Percentiles rank a stretch among this genome's conserved stretches.
phyloP scores from a whole-genome alignment of 2,113 vertebrate genomes.

The Corydoras sp. region DNA sequence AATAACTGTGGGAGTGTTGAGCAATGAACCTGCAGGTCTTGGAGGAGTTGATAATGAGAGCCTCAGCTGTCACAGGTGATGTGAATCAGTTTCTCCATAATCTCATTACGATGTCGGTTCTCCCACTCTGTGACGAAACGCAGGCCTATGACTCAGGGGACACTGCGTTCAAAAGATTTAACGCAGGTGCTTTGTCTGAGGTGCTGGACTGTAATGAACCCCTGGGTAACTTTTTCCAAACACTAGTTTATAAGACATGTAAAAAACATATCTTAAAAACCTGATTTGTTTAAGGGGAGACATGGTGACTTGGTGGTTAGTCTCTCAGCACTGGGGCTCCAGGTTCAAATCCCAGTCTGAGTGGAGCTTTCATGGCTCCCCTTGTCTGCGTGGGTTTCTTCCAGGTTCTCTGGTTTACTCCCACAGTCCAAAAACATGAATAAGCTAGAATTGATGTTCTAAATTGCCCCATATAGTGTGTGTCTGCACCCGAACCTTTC shows the following conservation, averaged over 20 bases:
- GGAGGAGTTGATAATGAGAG: constrained; percentile 28
- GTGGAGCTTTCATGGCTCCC: too few relatives aligned
- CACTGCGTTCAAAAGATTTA: background rate
- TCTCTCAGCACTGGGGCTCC: too few relatives aligned
- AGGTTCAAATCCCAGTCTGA: too few relatives aligned
- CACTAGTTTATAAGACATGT: background rate
- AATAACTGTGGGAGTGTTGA: constrained; percentile 15
- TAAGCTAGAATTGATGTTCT: too few relatives aligned
- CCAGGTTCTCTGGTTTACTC: too few relatives aligned
- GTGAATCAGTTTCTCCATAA: constrained; percentile 17
- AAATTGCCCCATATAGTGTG: too few relatives aligned
- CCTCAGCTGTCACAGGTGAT: constrained; percentile 12
- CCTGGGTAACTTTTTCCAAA: constrained; percentile 6
- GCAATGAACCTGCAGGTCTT: constrained; percentile 23
- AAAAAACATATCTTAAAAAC: background rate
- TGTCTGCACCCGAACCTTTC: too few relatives aligned
- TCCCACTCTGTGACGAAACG: constrained; percentile 2
- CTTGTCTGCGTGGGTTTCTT: too few relatives aligned
- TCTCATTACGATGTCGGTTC: constrained; percentile 29
- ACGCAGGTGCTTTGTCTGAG: background rate
- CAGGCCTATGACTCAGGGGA: constrained; percentile 1
- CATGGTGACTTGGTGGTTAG: too few relatives aligned
- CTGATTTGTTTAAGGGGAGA: too few relatives aligned
- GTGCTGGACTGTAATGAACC: constrained; percentile 6
- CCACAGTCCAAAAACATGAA: too few relatives aligned